Conservation (phyloP, 2,797 vertebrate species). For the Propithecus perrieri region DNA sequence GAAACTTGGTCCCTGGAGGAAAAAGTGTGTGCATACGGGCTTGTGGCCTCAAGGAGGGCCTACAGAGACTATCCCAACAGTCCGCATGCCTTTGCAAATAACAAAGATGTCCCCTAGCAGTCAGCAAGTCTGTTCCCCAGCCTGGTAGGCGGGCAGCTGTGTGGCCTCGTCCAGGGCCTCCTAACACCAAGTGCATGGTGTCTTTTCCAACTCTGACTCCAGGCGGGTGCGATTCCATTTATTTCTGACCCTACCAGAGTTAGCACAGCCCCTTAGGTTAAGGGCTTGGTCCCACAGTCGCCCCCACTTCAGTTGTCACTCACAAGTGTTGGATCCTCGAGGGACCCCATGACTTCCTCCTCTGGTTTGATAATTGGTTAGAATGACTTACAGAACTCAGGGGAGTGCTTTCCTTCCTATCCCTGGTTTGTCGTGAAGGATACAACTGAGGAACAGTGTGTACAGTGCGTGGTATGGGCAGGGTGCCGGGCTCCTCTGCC, state of each 20-base stretch:
- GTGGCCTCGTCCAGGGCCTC: too few relatives aligned
- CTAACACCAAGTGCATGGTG: background rate
- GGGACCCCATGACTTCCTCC: background rate
- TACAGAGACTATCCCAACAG: fast-evolving
- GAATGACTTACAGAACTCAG: background rate
- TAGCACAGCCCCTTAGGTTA: too few relatives aligned
- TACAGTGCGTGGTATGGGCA: fast-evolving
- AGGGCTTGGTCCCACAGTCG: background rate
- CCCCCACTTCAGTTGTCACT: too few relatives aligned
- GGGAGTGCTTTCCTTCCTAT: too few relatives aligned
- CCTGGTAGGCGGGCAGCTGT: background rate
- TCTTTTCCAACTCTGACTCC: background rate
- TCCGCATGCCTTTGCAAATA: background rate
- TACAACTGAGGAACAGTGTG: background rate
- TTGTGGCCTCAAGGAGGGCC: background rate
- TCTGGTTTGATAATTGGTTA: background rate
- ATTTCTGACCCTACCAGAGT: too few relatives aligned
- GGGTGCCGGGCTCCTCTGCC: fast-evolving
- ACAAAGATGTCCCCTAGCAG: background rate
- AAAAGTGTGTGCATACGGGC: background rate
- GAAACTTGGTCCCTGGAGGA: background rate
- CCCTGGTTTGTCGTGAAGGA: background rate
- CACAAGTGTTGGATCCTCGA: background rate
- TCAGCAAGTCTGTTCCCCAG: too few relatives aligned
- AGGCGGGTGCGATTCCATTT: too few relatives aligned